These are phyloP conservation scores for Paradoxurus hermaphroditus DNA, from an alignment of 2,113 vertebrate species.

Conservation along the genomic window DNA sequence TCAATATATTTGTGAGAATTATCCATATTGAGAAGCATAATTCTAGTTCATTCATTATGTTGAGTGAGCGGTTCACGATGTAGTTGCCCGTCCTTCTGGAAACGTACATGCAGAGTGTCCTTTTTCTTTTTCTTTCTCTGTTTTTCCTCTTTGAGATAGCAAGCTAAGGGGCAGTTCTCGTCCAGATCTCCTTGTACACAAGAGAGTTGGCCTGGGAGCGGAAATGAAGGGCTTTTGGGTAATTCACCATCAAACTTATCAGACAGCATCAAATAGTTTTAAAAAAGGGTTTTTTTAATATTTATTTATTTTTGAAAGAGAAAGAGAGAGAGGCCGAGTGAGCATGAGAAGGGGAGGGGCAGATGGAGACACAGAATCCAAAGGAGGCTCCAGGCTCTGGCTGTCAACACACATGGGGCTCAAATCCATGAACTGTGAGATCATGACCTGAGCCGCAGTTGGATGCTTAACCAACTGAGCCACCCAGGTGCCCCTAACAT, in stretches of 20 bases:
- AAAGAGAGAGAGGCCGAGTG: too few relatives aligned
- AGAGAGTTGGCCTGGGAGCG: not conserved
- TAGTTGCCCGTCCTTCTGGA: not conserved
- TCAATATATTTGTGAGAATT: not conserved
- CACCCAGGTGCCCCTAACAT: too few relatives aligned
- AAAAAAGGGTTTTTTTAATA: too few relatives aligned
- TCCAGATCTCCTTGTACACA: not conserved
- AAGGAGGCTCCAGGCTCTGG: too few relatives aligned
- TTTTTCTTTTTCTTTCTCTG: not conserved
- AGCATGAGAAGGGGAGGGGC: too few relatives aligned
- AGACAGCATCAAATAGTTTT: not conserved
- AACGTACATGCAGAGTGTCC: not conserved
- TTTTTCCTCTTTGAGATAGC: not conserved
- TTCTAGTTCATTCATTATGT: not conserved
- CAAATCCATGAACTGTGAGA: too few relatives aligned
- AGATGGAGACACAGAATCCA: too few relatives aligned
- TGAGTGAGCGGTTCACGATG: not conserved
- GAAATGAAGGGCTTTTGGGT: not conserved
- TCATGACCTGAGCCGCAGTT: too few relatives aligned
- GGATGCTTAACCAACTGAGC: too few relatives aligned
- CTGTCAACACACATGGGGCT: too few relatives aligned
- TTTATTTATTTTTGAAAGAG: too few relatives aligned
- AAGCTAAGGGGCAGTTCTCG: not conserved
- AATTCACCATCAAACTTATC: not conserved
- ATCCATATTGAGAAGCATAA: not conserved